These are phyloP conservation scores for Ascidia mentula DNA, from an alignment of 23 tunicate genomes.

Conservation along the genomic window DNA sequence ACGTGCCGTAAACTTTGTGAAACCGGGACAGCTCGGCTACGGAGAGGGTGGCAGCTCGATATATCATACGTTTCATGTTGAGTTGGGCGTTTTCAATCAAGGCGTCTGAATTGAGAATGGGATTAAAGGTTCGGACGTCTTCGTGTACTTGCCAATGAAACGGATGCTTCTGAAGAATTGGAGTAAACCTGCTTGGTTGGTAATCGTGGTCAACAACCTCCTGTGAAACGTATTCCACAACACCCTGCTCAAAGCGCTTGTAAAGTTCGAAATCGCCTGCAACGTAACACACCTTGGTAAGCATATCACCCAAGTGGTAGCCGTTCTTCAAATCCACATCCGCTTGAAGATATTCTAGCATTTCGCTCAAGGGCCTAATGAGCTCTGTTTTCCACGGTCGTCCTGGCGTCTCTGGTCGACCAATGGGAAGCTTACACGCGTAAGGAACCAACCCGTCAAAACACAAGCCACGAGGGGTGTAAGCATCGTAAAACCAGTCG, in stretches of 20 bases:
- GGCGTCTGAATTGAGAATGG: neutral
- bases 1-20: neutral
- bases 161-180: neutral
- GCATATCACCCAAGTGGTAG: slow-evolving; percentile 34
- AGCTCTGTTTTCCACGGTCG: slow-evolving; percentile 30
- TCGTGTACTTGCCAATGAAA: slow-evolving; percentile 4
- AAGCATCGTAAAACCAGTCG: slow-evolving; percentile 23
- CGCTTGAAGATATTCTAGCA: slow-evolving; percentile 26
- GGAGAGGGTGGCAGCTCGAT: neutral
- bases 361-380: slow-evolving; percentile 28
- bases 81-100: neutral
- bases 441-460: slow-evolving; percentile 35
- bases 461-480: slow-evolving; percentile 24
- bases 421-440: slow-evolving; percentile 21
- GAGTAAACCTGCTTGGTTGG: neutral
- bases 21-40: slow-evolving; percentile 10
- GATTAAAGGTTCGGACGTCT: neutral
- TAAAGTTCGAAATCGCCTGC: slow-evolving; percentile 28
- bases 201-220: neutral
- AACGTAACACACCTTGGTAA: slow-evolving; percentile 43
- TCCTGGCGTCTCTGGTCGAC: slow-evolving; percentile 14
- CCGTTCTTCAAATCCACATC: slow-evolving; percentile 35
- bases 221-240: neutral
- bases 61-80: neutral
- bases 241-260: slow-evolving; percentile 4